Percentiles rank a stretch among this genome's conserved stretches.
Conservation (phyloP, 2,888 invertebrate genomes). For the Hydrotaea diabolus region DNA sequence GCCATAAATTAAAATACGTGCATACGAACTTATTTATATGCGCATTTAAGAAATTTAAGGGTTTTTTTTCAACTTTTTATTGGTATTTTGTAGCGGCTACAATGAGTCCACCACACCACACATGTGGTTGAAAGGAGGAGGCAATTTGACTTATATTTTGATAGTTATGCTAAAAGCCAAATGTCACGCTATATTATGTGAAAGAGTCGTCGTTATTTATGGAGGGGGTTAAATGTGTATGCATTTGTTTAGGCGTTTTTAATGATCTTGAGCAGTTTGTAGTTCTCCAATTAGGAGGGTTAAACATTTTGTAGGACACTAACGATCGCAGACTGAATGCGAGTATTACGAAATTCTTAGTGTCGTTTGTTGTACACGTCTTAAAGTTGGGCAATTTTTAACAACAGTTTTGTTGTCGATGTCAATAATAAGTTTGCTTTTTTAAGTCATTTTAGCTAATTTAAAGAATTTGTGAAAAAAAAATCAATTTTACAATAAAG, state of each 20-base stretch:
- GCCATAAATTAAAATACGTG: conserved; percentile 51
- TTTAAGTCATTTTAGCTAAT: no score
- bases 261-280: not conserved
- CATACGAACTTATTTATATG: conserved; percentile 10
- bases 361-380: no score
- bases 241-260: not conserved
- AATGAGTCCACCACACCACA: not conserved
- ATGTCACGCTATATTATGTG: conserved; percentile 53
- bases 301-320: no score
- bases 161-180: conserved; percentile 49
- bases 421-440: no score
- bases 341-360: no score
- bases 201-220: no score
- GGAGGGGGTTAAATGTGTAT: not conserved
- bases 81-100: not conserved
- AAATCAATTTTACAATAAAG: no score
- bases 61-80: conserved; percentile 31
- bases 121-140: conserved; percentile 16
- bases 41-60: conserved; percentile 5
- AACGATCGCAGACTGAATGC: no score
- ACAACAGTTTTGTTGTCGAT: no score
- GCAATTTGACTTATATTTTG: conserved; percentile 10
- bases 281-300: not conserved
- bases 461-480: no score
- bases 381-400: no score